Evolutionary conservation across 2,888 invertebrate genomes (phyloP).

Genomic region (Tachina fera): DNA sequence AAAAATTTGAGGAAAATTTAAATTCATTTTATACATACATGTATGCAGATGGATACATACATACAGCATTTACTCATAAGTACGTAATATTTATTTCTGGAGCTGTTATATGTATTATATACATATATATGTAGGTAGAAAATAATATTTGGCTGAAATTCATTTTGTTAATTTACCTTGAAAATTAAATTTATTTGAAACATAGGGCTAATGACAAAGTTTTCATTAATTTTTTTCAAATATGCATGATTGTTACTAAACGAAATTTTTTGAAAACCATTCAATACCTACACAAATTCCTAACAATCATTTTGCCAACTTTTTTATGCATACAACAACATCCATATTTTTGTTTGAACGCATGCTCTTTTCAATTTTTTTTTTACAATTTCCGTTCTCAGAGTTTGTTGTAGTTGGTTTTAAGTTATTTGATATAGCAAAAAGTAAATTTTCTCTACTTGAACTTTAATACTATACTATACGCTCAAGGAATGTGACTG

Average conservation of each 20-base stretch:
- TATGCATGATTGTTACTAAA: neutral
- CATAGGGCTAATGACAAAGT: neutral
- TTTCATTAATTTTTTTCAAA: neutral
- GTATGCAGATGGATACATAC: neutral
- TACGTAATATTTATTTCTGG: constrained; percentile 70
- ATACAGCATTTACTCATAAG: constrained; percentile 49
- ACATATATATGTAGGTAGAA: neutral
- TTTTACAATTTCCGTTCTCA: constrained; percentile 7
- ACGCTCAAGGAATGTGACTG: constrained; percentile 21
- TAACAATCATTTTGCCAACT: constrained; percentile 27
- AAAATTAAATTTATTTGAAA: neutral
- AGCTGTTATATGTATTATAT: constrained; percentile 17
- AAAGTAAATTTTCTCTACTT: constrained; percentile 46
- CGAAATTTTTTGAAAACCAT: neutral
- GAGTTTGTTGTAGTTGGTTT: constrained; percentile 39
- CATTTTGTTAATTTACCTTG: neutral
- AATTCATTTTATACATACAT: constrained; percentile 39
- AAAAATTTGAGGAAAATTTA: constrained; percentile 60
- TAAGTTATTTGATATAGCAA: constrained; percentile 63
- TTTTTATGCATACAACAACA: neutral
- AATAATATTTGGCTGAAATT: neutral
- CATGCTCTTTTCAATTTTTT: constrained; percentile 42
- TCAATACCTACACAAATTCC: constrained; percentile 13
- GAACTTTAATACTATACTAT: constrained; percentile 41
- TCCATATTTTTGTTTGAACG: constrained; percentile 38